Base-by-base conservation (phyloP, 2,113 vertebrate species). In the Colossoma macropomum region DNA sequence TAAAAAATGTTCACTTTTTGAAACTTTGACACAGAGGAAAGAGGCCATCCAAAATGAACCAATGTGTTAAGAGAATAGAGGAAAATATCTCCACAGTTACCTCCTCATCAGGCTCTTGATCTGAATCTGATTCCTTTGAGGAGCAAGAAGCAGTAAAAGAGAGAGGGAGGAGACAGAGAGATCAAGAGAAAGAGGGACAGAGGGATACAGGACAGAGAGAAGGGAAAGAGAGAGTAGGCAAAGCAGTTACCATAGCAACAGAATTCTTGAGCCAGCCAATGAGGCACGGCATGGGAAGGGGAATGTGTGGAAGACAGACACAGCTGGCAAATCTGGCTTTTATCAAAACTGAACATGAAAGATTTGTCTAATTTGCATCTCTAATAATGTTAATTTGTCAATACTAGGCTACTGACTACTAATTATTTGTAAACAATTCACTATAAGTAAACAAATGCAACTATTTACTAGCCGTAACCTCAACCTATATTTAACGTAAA, bases 101-200 rank as follows among this genome's bases (percentile, higher is more conserved):
- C 97, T 99, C 97, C 91, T 97, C 96, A 82, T 99, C 97, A 92
- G 93, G 95, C 86, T 98, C 97, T 91, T 96, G 97, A 86, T 99
- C 98, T 90, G 98, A 99, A 91, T 99, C 98, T 77, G 96, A 98
- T 77, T 99, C 98, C 98, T 99, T 96, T 94, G 82, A 87, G 90
- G 90, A 93, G 94, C 94, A 93, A 96, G 91, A 93, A 90, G 93
- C 90, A 93, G 92, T 86, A 25, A 88, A 91, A 89, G 88, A 90
- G 84, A 82, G 32, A 80, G 70, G 48, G 38, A 82, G 65, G 63
- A 77, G 88, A 92, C 87, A 91, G 79, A 92, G 84, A 92, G 88
- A 62, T 62, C n/a, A 86, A 89, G 87, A 93, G 85, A 96, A 89
- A 94, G 91, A 89, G 84, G 85, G 27, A 92, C 86, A 90, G 59